Evolutionary conservation across 1,140 invertebrate genomes (phyloP).

Genomic region (Neodiprion lecontei): DNA sequence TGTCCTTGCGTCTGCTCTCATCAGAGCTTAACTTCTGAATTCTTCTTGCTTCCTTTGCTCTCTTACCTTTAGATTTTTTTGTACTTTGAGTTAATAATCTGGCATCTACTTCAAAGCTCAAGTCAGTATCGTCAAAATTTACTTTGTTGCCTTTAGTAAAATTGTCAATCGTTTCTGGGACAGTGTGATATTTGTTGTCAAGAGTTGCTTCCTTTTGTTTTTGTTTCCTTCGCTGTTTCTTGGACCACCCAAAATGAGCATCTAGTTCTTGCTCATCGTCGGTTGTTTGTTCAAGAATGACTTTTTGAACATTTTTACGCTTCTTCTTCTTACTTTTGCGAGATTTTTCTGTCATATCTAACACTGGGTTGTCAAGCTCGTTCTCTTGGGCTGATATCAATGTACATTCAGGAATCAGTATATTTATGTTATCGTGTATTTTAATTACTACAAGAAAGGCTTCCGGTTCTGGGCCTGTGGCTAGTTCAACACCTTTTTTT

Average conservation of each 20-base stretch:
- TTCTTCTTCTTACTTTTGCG: conserved; percentile 54
- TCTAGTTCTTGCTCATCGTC: conserved; percentile 50
- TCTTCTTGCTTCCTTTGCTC: conserved; percentile 48
- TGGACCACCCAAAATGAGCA: conserved; percentile 53
- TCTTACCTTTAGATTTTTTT: conserved; percentile 49
- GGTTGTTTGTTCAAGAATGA: conserved; percentile 37
- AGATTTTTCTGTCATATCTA: conserved; percentile 39
- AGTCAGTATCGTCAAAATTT: conserved; percentile 1
- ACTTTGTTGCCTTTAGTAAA: neutral
- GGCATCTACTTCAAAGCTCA: conserved; percentile 5
- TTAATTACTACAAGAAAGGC: conserved; percentile 33
- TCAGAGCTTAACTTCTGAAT: conserved; percentile 34
- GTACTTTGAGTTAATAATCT: conserved; percentile 15
- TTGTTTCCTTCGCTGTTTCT: conserved; percentile 61
- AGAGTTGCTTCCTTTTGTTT: conserved; percentile 41
- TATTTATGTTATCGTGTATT: conserved; percentile 39
- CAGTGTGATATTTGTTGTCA: conserved; percentile 45
- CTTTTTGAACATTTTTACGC: conserved; percentile 45
- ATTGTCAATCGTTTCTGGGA: conserved; percentile 36
- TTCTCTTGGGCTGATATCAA: conserved; percentile 54
- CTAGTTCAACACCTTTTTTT: conserved; percentile 17
- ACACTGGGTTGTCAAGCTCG: conserved; percentile 29
- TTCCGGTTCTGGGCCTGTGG: conserved; percentile 24
- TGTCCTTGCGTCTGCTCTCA: conserved; percentile 33
- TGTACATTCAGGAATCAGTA: conserved; percentile 51